Base-by-base conservation (phyloP, 2,888 invertebrate species). In the Patella pellucida region DNA sequence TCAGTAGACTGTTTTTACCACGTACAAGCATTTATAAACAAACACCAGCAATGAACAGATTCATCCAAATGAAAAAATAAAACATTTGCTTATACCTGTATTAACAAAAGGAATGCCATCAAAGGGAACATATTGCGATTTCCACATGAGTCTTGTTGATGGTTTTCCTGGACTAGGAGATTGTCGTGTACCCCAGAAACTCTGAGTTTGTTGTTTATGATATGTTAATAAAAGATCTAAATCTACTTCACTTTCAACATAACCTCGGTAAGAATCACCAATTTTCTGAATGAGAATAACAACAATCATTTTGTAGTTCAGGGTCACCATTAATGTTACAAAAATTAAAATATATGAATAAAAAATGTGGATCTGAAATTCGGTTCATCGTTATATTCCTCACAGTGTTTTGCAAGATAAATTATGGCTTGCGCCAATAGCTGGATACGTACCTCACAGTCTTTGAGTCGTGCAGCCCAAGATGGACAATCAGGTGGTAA, bases 31-130 rank as follows among this genome's bases (percentile, higher is more conserved):
- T 27, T 27, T 27, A 27, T 27, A 27, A 27, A 27, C 3, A 27
- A 27, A 27, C 3, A 27, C 27, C 27, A 27, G 27, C 27, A 27
- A 27, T 27, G 27, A 41, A 41, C 31, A 41, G 31, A 41, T 41
- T 41, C 31, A 41, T 41, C 31, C 31, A 41, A 41, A 41, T 41
- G 31, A 41, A 41, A 41, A 41, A 41, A 41, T 5, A 41, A 41
- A 41, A 41, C 7, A 41, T 41, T 41, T 41, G 41, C 41, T 41
- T 9, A 41, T 77, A 90, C 91, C 90, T 77, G 89, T 83, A 78
- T 91, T 91, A 9, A 91, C 85, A 81, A 91, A 91, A 23, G 91
- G 91, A 27, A 91, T 87, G 5, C 91, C 91, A 85, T 91, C 91
- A 82, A 90, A 91, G 2, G 90, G 90, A 16, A 90, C 90, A 84